Base-by-base conservation (phyloP, 1,140 invertebrate species). In the Rhizoglyphus robini region DNA sequence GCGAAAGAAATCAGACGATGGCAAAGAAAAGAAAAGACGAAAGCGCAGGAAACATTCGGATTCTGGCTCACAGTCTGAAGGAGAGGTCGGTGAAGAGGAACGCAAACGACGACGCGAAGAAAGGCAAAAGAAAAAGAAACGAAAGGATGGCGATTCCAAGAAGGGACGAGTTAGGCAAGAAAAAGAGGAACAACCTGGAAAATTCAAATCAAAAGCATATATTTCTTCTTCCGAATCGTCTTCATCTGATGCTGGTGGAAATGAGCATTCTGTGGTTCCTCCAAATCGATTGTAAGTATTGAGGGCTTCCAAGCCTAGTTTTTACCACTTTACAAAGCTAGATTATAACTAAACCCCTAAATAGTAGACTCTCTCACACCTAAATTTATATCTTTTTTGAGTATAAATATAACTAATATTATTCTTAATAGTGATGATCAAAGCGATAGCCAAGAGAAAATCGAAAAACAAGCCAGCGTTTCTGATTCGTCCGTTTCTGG, bases 31-130 rank as follows among this genome's bases (percentile, higher is more conserved):
- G 29, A 30, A 64, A 57, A 31, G 29, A 51, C 20, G 63, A 32
- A 8, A 72, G 75, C 8, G 79, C 78, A 63, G 72, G 74, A 23
- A 77, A 77, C 66, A 67, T 69, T 18, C 76, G 71, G 41, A 70
- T 71, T 57, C 75, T 73, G 51, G 25, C 15, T 51, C 63, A 15
- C 46, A 48, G 25, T 36, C 36, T 54, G 69, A 67, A 38, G 68
- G 57, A 31, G 68, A 61, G 20, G 68, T 46, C n/a, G 62, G 61
- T 25, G 61, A 66, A 47, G 68, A 8, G 70, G 78, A 73, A 27
- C 51, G 49, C 46, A 63, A 46, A 34, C 70, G 69, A 70, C 20
- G 69, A 57, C 68, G 65, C 4, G 59, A 62, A 48, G 38, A 63
- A 58, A 36, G 66, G 68, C 30, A 68, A 63, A 27, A 62, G 64